Evolutionary conservation across 2,888 invertebrate genomes (phyloP).

Genomic region (Pristionchus mayeri): DNA sequence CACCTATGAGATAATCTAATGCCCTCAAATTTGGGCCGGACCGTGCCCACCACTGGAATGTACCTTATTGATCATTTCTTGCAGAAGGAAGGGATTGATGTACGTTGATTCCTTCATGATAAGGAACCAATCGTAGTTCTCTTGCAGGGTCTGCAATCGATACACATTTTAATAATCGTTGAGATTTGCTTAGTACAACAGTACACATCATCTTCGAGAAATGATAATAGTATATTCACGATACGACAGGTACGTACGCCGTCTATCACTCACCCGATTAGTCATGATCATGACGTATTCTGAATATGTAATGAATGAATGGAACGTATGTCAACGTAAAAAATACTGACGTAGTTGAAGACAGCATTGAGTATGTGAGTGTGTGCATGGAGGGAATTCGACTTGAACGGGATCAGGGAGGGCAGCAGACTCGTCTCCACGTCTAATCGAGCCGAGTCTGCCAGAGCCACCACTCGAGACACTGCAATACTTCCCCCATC

Average conservation of each 20-base stretch:
- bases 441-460: conserved; percentile 40
- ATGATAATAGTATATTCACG: neutral
- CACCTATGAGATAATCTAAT: too few species aligned
- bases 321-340: neutral
- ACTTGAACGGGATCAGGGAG: conserved; percentile 27
- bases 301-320: conserved; percentile 26
- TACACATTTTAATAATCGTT: too few species aligned
- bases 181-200: too few species aligned
- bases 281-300: conserved; percentile 21
- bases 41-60: too few species aligned
- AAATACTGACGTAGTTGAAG: conserved; percentile 47
- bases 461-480: conserved; percentile 47
- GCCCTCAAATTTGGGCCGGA: too few species aligned
- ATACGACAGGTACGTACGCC: neutral
- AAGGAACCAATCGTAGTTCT: conserved; percentile 93
- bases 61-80: conserved; percentile 81
- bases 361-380: conserved; percentile 50
- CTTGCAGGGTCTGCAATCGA: conserved; percentile 59
- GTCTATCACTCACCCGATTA: conserved; percentile 22
- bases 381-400: conserved; percentile 50
- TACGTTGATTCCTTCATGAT: conserved; percentile 89
- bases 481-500: conserved; percentile 5
- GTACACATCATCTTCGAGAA: too few species aligned
- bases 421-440: conserved; percentile 35
- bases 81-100: conserved; percentile 86